A percentile compares a stretch with the other conserved stretches of the same genome.
Evolutionary conservation across 2,888 invertebrate genomes (phyloP).

Genomic region (Helicoverpa assulta): DNA sequence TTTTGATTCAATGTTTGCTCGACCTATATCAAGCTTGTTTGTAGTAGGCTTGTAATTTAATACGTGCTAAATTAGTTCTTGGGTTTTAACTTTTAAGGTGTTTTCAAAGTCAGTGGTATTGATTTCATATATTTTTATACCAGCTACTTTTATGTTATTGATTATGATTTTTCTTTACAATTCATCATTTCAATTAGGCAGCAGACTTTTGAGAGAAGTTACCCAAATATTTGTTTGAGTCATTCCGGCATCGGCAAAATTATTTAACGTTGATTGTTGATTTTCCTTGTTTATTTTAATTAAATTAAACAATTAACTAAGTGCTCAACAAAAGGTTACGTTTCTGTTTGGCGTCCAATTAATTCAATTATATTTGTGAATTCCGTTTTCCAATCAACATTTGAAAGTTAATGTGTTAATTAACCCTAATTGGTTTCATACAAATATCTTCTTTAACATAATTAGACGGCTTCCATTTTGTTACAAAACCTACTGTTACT

Average conservation of each 20-base stretch:
- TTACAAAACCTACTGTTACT: constrained; percentile 33
- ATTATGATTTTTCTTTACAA: not conserved
- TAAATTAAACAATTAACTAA: not conserved
- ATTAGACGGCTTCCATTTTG: constrained; percentile 48
- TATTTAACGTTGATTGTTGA: not conserved
- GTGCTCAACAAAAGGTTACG: not conserved
- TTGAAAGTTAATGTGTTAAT: constrained; percentile 46
- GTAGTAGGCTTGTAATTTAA: constrained; percentile 38
- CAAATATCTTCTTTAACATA: constrained; percentile 58
- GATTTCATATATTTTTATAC: not conserved
- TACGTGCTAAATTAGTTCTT: constrained; percentile 18
- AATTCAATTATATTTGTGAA: constrained; percentile 26
- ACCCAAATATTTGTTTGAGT: too few species aligned
- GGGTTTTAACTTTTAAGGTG: not conserved
- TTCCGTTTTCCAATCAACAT: constrained; percentile 51
- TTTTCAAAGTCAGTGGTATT: not conserved
- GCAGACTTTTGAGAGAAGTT: too few species aligned
- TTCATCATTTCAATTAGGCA: not conserved
- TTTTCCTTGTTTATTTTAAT: not conserved
- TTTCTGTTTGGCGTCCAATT: constrained; percentile 21
- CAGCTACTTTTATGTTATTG: too few species aligned
- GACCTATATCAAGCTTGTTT: constrained; percentile 44
- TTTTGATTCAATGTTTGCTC: constrained; percentile 47
- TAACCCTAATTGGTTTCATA: constrained; percentile 53
- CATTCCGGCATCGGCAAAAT: too few species aligned